These are phyloP conservation scores for Corythaeola cristata DNA, from an alignment of 2,113 vertebrate genomes.

Conservation along the genomic window DNA sequence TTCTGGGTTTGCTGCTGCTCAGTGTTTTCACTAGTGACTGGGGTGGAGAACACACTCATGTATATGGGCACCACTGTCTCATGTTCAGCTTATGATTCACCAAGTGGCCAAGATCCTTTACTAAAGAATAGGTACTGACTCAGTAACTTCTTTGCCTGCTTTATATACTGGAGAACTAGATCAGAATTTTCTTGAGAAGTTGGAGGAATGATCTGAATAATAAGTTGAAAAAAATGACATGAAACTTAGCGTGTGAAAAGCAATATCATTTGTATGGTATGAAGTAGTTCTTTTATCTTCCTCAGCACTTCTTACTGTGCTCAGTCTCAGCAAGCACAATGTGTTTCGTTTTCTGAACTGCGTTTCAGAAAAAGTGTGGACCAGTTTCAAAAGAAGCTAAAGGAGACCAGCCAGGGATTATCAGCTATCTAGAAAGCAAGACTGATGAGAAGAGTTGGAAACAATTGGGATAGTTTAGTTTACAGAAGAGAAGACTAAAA, in stretches of 20 bases:
- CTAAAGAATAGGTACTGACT: not conserved
- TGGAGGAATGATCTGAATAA: not conserved
- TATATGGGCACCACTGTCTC: not conserved
- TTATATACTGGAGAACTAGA: not conserved
- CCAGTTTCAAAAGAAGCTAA: conserved; percentile 35
- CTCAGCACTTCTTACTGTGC: not conserved
- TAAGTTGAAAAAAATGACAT: not conserved
- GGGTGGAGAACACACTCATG: accelerated
- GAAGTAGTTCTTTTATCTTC: conserved; percentile 48
- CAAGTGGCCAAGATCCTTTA: not conserved
- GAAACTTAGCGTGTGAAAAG: not conserved
- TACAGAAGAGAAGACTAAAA: conserved; percentile 40
- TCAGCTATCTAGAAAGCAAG: conserved; percentile 39
- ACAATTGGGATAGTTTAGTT: conserved; percentile 57
- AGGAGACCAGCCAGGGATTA: conserved; percentile 9
- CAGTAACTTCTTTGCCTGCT: not conserved
- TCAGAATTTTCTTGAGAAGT: not conserved
- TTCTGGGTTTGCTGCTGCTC: not conserved
- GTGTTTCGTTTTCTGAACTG: conserved; percentile 29
- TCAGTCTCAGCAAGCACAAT: conserved; percentile 33
- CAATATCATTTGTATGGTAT: not conserved
- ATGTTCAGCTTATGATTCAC: not conserved
- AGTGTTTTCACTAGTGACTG: not conserved
- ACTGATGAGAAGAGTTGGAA: conserved; percentile 52
- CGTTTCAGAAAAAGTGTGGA: not conserved